These are phyloP conservation scores for Turritopsis dohrnii DNA, from an alignment of 30 jellyfish, hydroid and myxozoan species.

Conservation along the genomic window DNA sequence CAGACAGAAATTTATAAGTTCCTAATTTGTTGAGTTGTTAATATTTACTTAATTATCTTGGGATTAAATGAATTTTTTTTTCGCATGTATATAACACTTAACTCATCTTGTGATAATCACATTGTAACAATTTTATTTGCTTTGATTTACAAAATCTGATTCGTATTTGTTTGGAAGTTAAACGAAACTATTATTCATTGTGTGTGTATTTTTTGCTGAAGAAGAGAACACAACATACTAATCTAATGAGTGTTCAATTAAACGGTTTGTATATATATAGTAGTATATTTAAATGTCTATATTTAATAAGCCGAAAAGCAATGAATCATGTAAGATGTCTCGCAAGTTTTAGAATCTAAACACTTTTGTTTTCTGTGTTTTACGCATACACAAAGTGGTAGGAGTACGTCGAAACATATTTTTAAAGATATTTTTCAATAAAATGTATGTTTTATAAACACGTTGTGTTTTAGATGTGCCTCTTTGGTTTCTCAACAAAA, in stretches of 20 bases:
- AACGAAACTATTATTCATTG: neutral
- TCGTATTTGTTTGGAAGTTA: neutral
- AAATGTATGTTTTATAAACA: no score
- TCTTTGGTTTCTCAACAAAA: no score
- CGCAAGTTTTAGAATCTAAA: neutral
- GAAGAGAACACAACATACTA: neutral
- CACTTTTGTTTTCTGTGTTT: no score
- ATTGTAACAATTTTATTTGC: neutral
- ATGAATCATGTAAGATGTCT: neutral
- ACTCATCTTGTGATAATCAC: neutral
- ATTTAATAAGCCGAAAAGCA: neutral
- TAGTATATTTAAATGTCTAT: neutral
- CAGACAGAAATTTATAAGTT: neutral
- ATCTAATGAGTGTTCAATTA: neutral
- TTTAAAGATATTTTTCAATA: no score
- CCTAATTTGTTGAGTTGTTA: neutral
- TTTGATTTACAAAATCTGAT: neutral
- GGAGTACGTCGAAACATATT: no score
- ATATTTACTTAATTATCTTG: neutral
- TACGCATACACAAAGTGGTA: no score
- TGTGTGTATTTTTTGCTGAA: neutral
- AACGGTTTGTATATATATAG: neutral
- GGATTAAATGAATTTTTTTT: neutral
- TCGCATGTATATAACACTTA: neutral
- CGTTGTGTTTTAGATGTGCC: no score